A percentile compares a stretch with the other conserved stretches of the same genome.
Conservation (phyloP, 2,888 invertebrate species). For the Pandemis heparana region DNA sequence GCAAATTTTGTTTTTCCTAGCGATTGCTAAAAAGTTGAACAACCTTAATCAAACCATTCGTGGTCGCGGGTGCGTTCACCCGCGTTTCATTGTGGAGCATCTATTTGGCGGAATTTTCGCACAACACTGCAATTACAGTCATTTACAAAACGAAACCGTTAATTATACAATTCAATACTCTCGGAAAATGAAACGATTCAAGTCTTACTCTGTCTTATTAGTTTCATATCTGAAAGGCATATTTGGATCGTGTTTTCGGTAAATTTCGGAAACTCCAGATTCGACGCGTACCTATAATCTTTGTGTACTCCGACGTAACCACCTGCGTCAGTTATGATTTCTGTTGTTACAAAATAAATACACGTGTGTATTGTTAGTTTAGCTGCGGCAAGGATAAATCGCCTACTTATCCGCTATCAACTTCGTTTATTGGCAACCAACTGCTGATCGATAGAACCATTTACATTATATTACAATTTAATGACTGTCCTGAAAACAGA, state of each 20-base stretch:
- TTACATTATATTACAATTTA: constrained; percentile 1
- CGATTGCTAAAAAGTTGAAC: constrained; percentile 67
- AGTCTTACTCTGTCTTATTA: too few species aligned
- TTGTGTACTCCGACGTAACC: not conserved
- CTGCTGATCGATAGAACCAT: constrained; percentile 7
- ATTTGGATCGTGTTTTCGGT: not conserved
- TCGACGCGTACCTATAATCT: not conserved
- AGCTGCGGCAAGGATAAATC: constrained; percentile 30
- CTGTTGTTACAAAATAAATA: constrained; percentile 33
- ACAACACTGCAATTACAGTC: constrained; percentile 22
- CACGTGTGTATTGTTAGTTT: constrained; percentile 35
- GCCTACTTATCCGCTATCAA: constrained; percentile 11
- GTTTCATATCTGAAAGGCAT: not conserved
- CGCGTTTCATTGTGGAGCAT: constrained; percentile 51
- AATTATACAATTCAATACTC: not conserved
- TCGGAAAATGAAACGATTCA: not conserved
- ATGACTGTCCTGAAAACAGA: not conserved
- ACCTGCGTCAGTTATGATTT: constrained; percentile 19
- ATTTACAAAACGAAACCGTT: constrained; percentile 5
- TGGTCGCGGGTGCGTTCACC: constrained; percentile 62
- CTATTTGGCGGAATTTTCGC: constrained; percentile 56
- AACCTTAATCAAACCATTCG: constrained; percentile 66
- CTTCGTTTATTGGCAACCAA: constrained; percentile 9
- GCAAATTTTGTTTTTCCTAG: constrained; percentile 31
- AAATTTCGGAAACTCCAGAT: not conserved